A percentile compares a stretch with the other conserved stretches of the same genome.
Conservation (phyloP, 2,113 vertebrate species). For the Chloropsis cyanopogon region DNA sequence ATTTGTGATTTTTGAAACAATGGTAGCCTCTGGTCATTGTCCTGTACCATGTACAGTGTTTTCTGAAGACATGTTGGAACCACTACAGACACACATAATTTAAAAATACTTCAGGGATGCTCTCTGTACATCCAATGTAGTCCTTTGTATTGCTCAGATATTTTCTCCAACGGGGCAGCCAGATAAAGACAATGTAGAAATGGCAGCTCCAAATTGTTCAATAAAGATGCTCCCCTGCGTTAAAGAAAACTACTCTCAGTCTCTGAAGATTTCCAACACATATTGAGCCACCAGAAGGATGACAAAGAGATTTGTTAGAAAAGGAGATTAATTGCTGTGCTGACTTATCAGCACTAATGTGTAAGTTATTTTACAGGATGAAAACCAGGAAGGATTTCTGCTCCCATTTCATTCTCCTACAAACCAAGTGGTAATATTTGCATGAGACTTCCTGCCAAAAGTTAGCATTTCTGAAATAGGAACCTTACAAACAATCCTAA, state of each 20-base stretch:
- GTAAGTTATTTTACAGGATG: neutral
- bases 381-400: neutral
- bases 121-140: neutral
- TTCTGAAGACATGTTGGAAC: neutral
- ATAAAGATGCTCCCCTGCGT: neutral
- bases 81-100: neutral
- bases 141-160: neutral
- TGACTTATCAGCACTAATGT: neutral
- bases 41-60: neutral
- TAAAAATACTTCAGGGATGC: neutral
- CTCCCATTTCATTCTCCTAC: neutral
- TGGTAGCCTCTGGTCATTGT: neutral
- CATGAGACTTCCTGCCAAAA: neutral
- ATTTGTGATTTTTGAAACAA: neutral
- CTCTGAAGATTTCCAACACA: neutral
- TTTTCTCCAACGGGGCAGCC: neutral
- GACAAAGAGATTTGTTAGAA: neutral
- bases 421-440: neutral
- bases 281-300: neutral
- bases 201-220: neutral
- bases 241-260: neutral
- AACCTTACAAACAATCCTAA: neutral
- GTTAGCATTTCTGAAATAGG: neutral
- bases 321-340: neutral
- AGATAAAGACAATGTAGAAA: neutral